Base-by-base conservation (phyloP, 1,140 invertebrate genomes). In the Druon quercuslanigerum region DNA sequence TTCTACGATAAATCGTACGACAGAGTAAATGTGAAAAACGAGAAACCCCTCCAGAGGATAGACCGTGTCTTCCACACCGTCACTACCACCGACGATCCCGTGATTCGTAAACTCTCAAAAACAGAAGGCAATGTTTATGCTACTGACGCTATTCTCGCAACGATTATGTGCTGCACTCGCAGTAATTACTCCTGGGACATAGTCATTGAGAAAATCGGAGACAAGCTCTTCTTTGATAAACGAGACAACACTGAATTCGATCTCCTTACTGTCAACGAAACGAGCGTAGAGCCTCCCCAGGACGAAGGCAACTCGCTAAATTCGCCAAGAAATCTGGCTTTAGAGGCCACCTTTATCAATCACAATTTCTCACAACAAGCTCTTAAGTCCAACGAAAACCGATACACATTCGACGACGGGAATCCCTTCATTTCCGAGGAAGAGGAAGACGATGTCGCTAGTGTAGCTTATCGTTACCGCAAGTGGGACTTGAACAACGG, bases 131-230 rank as follows among this genome's bases (percentile, higher is more conserved):
- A 99, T 87, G 99, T 99, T 5, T 99, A 99, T 92, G 98, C 98
- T 1, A 99, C 99, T 16, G 99, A 99, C 92, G 95, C 98, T 51
- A 99, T 99, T 86, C 92, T 99, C 82, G 97, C 99, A 3, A 99
- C 98, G 4, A 95, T 99, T 74, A 99, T 99, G 99, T 99, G 98
- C 89, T 98, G 97, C 87, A 98, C 98, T 12, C 94, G 99, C 50
- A 99, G 98, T 25, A 98, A 98, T 85, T 99, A 99, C 88, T 99
- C 98, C 1, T 99, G 99, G 99, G 99, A 99, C 92, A 98, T 99
- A 88, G 97, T 99, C 52, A 99, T 99, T 82, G 97, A 99, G 87
- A 98, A 99, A 90, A 97, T 99, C 87, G 98, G 97, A 56, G 97
- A 99, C 86, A 99, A 99, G 90, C 92, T 99, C 25, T 99, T 99